Base-by-base conservation (phyloP, 2,888 invertebrate genomes). In the Drosophila demipolita region DNA sequence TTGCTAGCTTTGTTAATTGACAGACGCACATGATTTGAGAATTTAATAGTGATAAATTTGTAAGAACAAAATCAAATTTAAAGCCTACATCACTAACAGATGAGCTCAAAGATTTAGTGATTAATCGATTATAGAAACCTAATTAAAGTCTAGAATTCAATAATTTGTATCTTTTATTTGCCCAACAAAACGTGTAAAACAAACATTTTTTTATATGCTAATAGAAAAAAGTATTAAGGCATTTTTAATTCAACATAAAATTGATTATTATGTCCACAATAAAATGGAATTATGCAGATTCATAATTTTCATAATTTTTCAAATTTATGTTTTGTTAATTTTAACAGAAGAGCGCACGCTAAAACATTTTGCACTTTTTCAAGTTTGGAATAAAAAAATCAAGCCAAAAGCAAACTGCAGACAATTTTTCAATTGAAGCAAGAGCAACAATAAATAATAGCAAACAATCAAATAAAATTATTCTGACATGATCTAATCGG, bases 401-500 rank as follows among this genome's bases (percentile, higher is more conserved):
- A 36, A 45, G 35, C 33, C 50, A 60, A 58, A 66, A 64, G 58
- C 65, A 54, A 67, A 65, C 29, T 54, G 72, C 59, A 63, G 66
- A 66, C 54, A 67, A 67, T 42, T 80, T 68, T 68, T 72, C 78
- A 70, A 82, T 72, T 73, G 78, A 63, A 70, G 66, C 60, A 65
- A 53, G 52, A 64, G 49, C 42, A 64, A 53, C 36, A 26, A 65
- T 29, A 58, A 54, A 49, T 49, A 64, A 68, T 42, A 36, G 38
- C 42, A 55, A 65, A 62, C 49, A 75, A 71, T 74, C 77, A 75
- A 86, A 76, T 68, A 55, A 90, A 87, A 87, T 87, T 71, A 87
- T 87, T 91, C 71, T 85, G 90, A 80, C 90, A 87, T 87, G 87
- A 87, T 90, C 91, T 81, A 90, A 90, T 90, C 83, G 66, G 73